Evolutionary conservation across 2,113 vertebrate genomes (phyloP).

Genomic region (Prinia subflava): DNA sequence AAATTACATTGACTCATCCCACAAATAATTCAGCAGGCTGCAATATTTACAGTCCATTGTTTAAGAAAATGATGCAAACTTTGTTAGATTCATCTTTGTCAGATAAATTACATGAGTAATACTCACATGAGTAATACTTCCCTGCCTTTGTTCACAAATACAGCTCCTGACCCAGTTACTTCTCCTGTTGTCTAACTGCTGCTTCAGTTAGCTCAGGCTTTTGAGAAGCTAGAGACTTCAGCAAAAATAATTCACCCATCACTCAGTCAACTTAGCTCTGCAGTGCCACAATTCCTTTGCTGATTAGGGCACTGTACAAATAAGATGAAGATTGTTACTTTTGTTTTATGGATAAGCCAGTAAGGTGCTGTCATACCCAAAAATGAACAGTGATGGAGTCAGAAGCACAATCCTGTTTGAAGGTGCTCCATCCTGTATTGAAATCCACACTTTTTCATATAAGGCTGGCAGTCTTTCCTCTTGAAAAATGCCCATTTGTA

Average conservation of each 20-base stretch:
- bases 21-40: slow-evolving; percentile 10
- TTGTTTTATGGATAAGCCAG: not conserved
- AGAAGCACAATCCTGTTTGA: not conserved
- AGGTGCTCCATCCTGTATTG: not conserved
- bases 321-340: not conserved
- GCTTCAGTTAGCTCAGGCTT: not conserved
- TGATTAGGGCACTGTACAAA: not conserved
- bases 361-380: not conserved
- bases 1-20: slow-evolving; percentile 13
- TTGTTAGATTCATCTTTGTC: not conserved
- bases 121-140: not conserved
- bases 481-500: not conserved
- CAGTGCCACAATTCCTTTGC: not conserved
- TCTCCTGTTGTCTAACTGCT: not conserved
- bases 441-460: not conserved
- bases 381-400: not conserved
- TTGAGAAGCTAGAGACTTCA: not conserved
- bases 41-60: slow-evolving; percentile 27
- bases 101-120: not conserved
- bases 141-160: not conserved
- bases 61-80: slow-evolving; percentile 41
- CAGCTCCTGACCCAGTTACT: not conserved
- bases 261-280: not conserved
- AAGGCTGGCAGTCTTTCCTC: not conserved
- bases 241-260: not conserved